A percentile compares a stretch with the other conserved stretches of the same genome.
Evolutionary conservation across 2,888 invertebrate genomes (phyloP).

Genomic region (Trachelus stipa): DNA sequence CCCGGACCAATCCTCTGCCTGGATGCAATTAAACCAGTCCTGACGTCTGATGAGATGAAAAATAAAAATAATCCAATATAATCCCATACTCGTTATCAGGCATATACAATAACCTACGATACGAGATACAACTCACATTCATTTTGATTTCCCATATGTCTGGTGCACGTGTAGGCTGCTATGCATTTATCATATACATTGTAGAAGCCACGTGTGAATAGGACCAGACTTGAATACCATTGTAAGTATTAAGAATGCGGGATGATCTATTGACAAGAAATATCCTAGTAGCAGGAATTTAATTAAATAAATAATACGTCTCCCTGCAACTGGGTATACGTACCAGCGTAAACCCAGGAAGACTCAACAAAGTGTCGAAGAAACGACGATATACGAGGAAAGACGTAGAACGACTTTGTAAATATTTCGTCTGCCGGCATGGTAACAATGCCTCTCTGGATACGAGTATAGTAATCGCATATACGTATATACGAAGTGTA

Average conservation of each 20-base stretch:
- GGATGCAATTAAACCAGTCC: background rate
- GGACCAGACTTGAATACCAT: background rate
- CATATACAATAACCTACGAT: background rate
- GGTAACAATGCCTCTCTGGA: background rate
- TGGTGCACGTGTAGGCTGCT: background rate
- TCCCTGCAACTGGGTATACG: background rate
- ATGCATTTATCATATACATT: background rate
- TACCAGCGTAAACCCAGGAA: background rate
- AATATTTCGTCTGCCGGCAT: background rate
- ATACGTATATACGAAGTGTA: background rate
- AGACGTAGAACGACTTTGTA: background rate
- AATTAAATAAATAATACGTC: background rate
- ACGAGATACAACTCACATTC: background rate
- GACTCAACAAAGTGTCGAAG: background rate
- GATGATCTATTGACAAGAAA: background rate
- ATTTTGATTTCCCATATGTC: background rate
- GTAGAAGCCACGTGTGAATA: background rate
- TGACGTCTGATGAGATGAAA: background rate
- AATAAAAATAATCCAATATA: background rate
- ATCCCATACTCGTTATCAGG: background rate
- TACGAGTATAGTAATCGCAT: background rate
- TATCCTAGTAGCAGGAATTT: background rate
- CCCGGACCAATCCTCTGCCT: background rate
- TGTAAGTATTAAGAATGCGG: background rate
- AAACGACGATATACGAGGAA: background rate